These are phyloP conservation scores for Parasteatoda tepidariorum DNA, from an alignment of 1,140 invertebrate genomes.

Conservation along the genomic window DNA sequence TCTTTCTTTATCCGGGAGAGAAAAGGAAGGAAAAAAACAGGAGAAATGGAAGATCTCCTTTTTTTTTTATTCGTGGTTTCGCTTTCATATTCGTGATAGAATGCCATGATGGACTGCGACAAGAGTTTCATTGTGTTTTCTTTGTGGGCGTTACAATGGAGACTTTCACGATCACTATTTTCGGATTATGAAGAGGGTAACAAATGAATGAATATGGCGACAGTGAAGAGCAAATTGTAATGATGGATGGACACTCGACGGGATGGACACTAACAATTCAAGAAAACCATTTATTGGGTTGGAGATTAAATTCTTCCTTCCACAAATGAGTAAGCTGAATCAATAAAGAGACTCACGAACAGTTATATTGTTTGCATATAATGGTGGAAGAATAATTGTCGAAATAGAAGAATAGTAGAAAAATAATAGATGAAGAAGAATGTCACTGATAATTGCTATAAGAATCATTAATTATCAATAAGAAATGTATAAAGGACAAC, in stretches of 20 bases:
- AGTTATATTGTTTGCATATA: too few relatives aligned
- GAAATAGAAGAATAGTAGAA: too few relatives aligned
- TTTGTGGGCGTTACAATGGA: constrained; percentile 46
- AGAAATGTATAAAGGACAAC: too few relatives aligned
- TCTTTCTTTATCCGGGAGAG: background rate
- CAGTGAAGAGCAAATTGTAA: constrained; percentile 42
- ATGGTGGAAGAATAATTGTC: too few relatives aligned
- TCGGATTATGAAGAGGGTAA: constrained; percentile 19
- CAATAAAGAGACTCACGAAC: too few relatives aligned
- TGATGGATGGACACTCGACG: constrained; percentile 40
- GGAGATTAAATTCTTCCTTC: constrained; percentile 4
- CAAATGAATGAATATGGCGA: constrained; percentile 53
- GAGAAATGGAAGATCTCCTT: constrained; percentile 4
- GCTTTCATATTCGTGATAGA: constrained; percentile 49
- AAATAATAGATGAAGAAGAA: too few relatives aligned
- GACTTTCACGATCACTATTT: constrained; percentile 4
- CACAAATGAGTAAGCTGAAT: too few relatives aligned
- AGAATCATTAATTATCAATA: too few relatives aligned
- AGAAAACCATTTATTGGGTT: background rate
- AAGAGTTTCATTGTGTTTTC: constrained; percentile 52
- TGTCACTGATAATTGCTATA: too few relatives aligned
- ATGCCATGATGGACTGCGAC: constrained; percentile 43
- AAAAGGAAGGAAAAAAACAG: background rate
- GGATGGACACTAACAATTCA: background rate
- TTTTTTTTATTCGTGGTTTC: background rate